phyloP scores from a whole-genome alignment of 2,797 vertebrate species.

The Coccyzus lansbergi region DNA sequence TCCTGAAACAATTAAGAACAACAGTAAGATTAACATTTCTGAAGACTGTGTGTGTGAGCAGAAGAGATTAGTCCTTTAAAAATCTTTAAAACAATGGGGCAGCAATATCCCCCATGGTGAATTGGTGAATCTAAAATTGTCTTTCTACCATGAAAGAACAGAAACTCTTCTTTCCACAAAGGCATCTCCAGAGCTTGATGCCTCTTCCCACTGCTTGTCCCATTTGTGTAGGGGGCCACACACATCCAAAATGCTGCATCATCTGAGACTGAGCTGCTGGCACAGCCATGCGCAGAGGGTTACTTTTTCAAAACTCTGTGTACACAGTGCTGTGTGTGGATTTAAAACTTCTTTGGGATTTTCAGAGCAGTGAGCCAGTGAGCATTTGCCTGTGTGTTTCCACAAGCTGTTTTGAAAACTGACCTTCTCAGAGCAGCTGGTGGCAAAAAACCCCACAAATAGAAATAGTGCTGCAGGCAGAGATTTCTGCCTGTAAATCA shows the following conservation, averaged over 20 bases:
- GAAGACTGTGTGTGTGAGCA: background rate
- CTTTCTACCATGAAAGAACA: background rate
- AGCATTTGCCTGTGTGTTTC: background rate
- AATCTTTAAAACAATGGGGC: conserved; percentile 38
- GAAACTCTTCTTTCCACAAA: conserved; percentile 16
- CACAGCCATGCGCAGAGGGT: accelerated
- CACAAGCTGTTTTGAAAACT: background rate
- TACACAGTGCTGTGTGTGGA: background rate
- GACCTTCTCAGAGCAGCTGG: background rate
- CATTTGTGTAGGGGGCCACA: background rate
- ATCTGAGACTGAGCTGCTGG: background rate
- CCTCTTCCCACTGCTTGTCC: conserved; percentile 1
- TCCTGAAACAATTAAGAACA: conserved; percentile 58
- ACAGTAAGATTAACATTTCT: conserved; percentile 67
- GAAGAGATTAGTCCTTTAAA: conserved; percentile 63
- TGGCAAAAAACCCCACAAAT: background rate
- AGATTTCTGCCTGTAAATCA: background rate
- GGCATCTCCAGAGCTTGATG: background rate
- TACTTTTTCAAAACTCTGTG: background rate
- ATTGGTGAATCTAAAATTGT: conserved; percentile 20
- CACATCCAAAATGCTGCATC: background rate
- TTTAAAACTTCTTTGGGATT: background rate
- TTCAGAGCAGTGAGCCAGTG: background rate
- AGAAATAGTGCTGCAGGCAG: background rate
- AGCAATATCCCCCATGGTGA: conserved; percentile 31